Evolutionary conservation across 1,140 invertebrate genomes (phyloP).

Genomic region (Babylonia areolata): DNA sequence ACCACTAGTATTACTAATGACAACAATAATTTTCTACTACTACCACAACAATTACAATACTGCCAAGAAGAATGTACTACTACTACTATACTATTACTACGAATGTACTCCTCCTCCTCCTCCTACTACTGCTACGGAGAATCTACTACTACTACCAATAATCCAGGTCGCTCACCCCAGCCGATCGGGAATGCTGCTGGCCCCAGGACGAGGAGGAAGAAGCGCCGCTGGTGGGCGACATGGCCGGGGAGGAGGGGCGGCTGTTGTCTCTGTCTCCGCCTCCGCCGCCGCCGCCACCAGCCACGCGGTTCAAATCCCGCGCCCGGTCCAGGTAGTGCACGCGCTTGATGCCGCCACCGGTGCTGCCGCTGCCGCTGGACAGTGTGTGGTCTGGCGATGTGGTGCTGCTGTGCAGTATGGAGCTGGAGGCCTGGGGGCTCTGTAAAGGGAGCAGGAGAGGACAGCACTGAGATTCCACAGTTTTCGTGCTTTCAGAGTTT

Average conservation of each 20-base stretch:
- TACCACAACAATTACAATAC: too few relatives aligned
- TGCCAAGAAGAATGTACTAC: too few relatives aligned
- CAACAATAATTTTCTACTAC: too few relatives aligned
- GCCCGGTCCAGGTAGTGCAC: conserved; percentile 52
- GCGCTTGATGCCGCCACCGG: conserved; percentile 42
- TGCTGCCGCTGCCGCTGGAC: background rate
- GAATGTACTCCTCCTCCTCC: too few relatives aligned
- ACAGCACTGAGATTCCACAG: background rate
- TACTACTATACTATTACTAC: too few relatives aligned
- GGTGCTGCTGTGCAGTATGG: conserved; percentile 43
- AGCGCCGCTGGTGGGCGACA: background rate
- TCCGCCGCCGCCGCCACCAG: too few relatives aligned
- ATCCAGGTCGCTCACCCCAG: background rate
- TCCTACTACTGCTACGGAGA: too few relatives aligned
- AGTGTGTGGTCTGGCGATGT: conserved; percentile 34
- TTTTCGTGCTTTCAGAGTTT: background rate
- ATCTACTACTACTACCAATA: background rate
- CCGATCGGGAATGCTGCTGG: background rate
- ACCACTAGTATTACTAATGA: too few relatives aligned
- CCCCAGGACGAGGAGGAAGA: background rate
- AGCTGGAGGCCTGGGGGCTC: conserved; percentile 55
- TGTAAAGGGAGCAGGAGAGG: background rate
- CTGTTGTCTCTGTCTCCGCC: background rate
- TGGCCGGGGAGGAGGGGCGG: conserved; percentile 36
- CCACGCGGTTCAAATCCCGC: conserved; percentile 24